These are phyloP conservation scores for Euura saliciscinereae DNA, from an alignment of 1,140 invertebrate species.

Conservation along the genomic window DNA sequence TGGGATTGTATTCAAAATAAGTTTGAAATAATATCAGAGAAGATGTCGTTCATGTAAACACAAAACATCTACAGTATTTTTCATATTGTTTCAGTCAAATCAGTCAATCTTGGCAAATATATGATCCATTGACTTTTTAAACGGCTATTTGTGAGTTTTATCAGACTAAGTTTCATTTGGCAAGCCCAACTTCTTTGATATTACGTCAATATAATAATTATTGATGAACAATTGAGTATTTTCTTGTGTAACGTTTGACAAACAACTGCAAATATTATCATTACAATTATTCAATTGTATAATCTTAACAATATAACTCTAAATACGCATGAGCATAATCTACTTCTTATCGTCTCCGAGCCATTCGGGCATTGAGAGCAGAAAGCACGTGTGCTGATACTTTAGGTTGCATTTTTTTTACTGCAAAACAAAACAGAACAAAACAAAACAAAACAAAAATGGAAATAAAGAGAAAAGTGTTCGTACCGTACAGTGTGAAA, in stretches of 20 bases:
- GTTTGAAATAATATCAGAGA: slow-evolving; percentile 8
- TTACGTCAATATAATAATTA: background rate
- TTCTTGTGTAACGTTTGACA: background rate
- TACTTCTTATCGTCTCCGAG: background rate
- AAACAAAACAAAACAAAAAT: no score
- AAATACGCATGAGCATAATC: background rate
- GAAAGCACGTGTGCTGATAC: background rate
- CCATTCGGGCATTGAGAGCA: background rate
- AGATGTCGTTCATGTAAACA: background rate
- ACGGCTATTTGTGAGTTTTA: background rate
- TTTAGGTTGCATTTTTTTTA: background rate
- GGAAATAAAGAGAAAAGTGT: background rate
- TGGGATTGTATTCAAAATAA: slow-evolving; percentile 29
- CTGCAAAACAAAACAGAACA: no score
- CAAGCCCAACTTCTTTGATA: background rate
- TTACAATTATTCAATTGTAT: background rate
- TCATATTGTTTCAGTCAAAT: background rate
- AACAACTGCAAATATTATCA: background rate
- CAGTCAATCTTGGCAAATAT: background rate
- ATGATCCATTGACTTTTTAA: background rate
- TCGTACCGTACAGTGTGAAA: slow-evolving; percentile 3
- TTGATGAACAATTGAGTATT: background rate
- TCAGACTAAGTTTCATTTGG: background rate
- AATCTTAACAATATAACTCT: background rate
- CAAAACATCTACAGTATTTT: background rate